Base-by-base conservation (phyloP, 1,140 invertebrate genomes). In the Adoxophyes honmai region DNA sequence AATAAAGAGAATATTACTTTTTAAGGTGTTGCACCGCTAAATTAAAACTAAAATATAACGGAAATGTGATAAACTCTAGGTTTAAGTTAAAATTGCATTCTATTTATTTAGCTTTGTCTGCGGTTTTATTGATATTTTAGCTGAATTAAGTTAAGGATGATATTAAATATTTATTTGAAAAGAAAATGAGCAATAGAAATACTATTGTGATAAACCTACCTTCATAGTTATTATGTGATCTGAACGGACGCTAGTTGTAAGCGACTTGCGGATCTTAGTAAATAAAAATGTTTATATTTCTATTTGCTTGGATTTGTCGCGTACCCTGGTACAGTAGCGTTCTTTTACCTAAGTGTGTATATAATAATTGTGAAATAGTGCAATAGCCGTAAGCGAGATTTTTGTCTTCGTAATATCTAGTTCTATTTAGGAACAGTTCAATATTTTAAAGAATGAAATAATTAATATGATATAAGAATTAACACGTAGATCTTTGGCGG, bases 31-130 rank as follows among this genome's bases (percentile, higher is more conserved):
- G 18, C 42, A 48, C 42, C 42, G 8, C 16, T 28, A 28, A 28
- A 28, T 28, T 44, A 28, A 28, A 11, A 21, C n/a, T 0, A 28
- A 48, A 48, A 48, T 21, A 44, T 48, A 28, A 70, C 62, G 68
- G 73, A 67, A 75, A 71, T 75, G 58, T 77, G 67, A 60, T 66
- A 59, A 59, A 61, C 54, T 15, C 13, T 79, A 75, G 64, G 14
- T 52, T 69, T 75, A 76, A 80, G 75, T 67, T 52, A 65, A 67
- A 58, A 65, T 59, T 62, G 52, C 59, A 59, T 67, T 56, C 63
- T 70, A 63, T 68, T 73, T 70, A 73, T 73, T 73, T 74, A 42
- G 64, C 65, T 65, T 77, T 53, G 58, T 42, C 57, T 60, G 52
- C 38, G 15, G 55, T 57, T 62, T 56, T 38, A 39, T 56, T 44